Evolutionary conservation across 2,797 vertebrate genomes (phyloP).

Genomic region (Potorous gilbertii): DNA sequence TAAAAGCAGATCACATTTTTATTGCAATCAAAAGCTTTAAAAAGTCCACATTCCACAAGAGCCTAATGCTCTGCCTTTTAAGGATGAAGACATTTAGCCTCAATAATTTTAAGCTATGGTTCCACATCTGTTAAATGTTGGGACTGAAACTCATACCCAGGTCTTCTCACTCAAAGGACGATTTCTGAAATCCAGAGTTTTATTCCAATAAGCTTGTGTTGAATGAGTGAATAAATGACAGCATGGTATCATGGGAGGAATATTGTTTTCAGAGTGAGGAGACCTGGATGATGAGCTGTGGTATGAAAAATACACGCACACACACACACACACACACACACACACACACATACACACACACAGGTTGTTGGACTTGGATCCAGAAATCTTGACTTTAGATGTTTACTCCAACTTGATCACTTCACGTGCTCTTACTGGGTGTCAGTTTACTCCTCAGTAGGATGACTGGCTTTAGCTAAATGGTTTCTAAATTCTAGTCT

Average conservation of each 20-base stretch:
- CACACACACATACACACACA: background rate
- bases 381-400: background rate
- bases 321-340: too few species aligned
- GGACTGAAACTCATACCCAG: background rate
- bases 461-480: background rate
- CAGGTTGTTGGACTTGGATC: background rate
- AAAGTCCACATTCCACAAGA: background rate
- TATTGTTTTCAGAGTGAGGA: background rate
- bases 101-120: background rate
- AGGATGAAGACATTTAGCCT: background rate
- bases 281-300: background rate
- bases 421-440: background rate
- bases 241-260: background rate
- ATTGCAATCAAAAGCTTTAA: background rate
- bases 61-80: background rate
- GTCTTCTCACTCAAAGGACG: background rate
- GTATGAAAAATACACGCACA: background rate
- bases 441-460: background rate
- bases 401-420: background rate
- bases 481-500: background rate
- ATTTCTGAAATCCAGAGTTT: background rate
- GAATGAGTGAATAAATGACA: background rate
- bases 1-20: background rate
- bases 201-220: background rate
- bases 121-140: background rate